Base-by-base conservation (phyloP, 2,888 invertebrate species). In the Mythimna pallens region DNA sequence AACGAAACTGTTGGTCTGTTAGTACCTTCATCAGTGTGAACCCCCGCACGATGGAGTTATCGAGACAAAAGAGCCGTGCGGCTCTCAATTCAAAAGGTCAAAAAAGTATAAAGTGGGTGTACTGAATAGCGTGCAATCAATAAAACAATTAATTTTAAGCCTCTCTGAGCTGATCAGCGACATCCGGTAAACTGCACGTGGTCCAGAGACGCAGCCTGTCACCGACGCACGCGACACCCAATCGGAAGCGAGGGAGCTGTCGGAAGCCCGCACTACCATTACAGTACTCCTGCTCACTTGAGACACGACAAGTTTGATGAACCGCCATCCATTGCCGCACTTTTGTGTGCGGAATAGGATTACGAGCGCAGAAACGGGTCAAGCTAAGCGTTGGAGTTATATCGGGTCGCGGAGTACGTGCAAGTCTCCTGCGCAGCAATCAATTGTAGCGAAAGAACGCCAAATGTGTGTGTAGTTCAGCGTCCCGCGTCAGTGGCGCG, bases 381-480 rank as follows among this genome's bases (percentile, higher is more conserved):
- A 22, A 78, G 63, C 47, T 68, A 75, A 22, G 36, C 25, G 58
- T 70, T 50, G 59, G 54, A 50, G 71, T 73, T 57, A 57, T 6
- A 64, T 79, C 64, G 30, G 22, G 47, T 34, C 59, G 59, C 76
- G 30, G 40, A 62, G 25, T 65, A 50, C 43, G 62, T 63, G 69
- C 68, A 76, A 61, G 70, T 80, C 86, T 91, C 88, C 84, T 88
- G 88, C 90, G 91, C 90, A 90, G 84, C 86, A 87, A 89, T 92
- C 90, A 89, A 90, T 90, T 90, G 91, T 92, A 86, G 90, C 91
- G 88, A 93, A 93, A 93, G 93, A 94, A 90, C 92, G 90, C 92
- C 91, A 91, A 94, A 94, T 92, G 89, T 90, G 90, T 89, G 89
- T 66, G 76, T 80, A 76, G 84, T 87, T 90, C 90, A 95, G 96